A percentile compares a stretch with the other conserved stretches of the same genome.
These are phyloP conservation scores for Egretta garzetta DNA, from an alignment of 2,113 vertebrate species.

Conservation along the genomic window DNA sequence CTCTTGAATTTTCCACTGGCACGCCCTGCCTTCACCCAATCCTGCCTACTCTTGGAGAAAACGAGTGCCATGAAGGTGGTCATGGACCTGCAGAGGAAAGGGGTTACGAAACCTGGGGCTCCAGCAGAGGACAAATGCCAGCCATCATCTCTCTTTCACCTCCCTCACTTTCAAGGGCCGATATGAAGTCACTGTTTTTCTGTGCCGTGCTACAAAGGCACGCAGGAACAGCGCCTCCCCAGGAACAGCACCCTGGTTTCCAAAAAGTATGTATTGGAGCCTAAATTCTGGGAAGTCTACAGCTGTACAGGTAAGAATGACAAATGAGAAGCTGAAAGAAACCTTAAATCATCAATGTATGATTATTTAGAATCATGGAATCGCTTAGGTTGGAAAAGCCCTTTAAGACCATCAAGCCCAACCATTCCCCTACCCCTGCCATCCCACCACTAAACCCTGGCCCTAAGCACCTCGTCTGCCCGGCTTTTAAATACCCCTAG, in stretches of 20 bases:
- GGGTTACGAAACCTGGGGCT: neutral
- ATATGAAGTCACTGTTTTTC: neutral
- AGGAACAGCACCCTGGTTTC: neutral
- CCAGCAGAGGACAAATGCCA: neutral
- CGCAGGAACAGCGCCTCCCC: neutral
- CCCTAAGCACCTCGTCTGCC: too few species aligned
- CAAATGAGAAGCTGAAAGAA: neutral
- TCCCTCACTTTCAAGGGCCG: neutral
- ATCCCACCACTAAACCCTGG: too few species aligned
- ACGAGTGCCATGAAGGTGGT: neutral
- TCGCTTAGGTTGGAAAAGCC: too few species aligned
- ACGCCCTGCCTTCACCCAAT: neutral
- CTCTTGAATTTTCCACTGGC: neutral
- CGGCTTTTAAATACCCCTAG: too few species aligned
- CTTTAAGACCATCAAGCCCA: too few species aligned
- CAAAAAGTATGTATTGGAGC: neutral
- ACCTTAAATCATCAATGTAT: neutral
- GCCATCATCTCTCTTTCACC: neutral
- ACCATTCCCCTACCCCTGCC: too few species aligned
- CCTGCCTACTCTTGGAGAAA: neutral
- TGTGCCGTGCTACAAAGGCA: neutral
- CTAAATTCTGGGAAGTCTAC: neutral
- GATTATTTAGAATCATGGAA: neutral
- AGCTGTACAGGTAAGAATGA: neutral
- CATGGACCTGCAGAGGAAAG: neutral